Conservation (phyloP, 2,113 vertebrate genomes). For the Lethenteron reissneri region DNA sequence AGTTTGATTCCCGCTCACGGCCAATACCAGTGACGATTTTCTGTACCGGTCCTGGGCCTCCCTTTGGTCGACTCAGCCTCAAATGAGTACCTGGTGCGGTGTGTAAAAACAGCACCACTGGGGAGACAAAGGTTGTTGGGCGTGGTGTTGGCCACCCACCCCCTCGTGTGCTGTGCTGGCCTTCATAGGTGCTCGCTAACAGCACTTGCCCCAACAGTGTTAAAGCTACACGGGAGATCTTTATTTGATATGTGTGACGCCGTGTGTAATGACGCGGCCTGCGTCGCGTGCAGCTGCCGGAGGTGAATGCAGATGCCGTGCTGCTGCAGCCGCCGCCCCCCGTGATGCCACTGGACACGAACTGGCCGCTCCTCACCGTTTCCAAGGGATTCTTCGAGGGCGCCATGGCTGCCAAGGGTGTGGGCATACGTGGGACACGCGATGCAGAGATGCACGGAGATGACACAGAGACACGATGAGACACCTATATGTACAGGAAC, state of each 20-base stretch:
- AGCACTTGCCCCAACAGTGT: neutral
- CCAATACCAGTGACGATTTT: too few relatives aligned
- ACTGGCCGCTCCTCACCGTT: constrained; percentile 81
- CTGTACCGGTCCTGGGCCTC: too few relatives aligned
- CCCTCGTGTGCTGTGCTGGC: too few relatives aligned
- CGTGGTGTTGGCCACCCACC: too few relatives aligned
- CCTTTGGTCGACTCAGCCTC: too few relatives aligned
- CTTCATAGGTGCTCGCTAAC: neutral
- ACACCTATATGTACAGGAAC: too few relatives aligned
- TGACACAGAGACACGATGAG: too few relatives aligned
- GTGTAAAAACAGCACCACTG: too few relatives aligned
- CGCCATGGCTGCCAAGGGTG: constrained; percentile 60
- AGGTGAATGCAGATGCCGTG: constrained; percentile 56
- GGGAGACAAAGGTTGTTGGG: too few relatives aligned
- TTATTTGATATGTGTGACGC: neutral
- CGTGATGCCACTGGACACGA: constrained; percentile 86
- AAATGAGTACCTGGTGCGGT: too few relatives aligned
- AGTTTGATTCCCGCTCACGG: too few relatives aligned
- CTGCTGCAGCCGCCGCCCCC: constrained; percentile 75
- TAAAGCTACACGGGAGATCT: neutral
- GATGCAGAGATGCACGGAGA: too few relatives aligned
- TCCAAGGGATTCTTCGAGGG: constrained; percentile 94
- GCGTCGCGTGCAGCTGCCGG: constrained; percentile 37
- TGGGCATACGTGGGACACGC: constrained; percentile 10
- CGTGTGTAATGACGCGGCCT: neutral